phyloP scores from a whole-genome alignment of 2,888 invertebrate species.

The Lydus trimaculatus region DNA sequence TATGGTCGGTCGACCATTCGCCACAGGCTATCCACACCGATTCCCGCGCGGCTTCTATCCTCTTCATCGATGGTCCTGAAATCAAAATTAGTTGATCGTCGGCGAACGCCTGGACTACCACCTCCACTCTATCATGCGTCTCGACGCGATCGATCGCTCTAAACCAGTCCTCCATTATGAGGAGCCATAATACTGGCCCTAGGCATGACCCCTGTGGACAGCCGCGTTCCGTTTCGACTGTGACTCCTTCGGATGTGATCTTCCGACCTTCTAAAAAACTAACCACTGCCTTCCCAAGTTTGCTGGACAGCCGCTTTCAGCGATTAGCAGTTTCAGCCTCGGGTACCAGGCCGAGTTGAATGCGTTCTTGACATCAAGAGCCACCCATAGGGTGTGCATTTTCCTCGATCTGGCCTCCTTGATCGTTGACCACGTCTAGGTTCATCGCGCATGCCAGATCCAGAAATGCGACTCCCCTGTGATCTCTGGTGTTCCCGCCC shows the following conservation, averaged over 20 bases:
- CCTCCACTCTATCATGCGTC: neutral
- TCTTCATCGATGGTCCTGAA: conserved; percentile 18
- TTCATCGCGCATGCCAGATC: too few relatives aligned
- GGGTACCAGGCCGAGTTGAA: too few relatives aligned
- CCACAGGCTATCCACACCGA: conserved; percentile 24
- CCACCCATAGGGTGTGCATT: too few relatives aligned
- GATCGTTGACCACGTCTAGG: too few relatives aligned
- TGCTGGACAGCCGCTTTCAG: too few relatives aligned
- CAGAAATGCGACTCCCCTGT: too few relatives aligned
- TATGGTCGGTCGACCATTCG: conserved; percentile 20
- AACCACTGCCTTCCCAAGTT: too few relatives aligned
- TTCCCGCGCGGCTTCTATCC: conserved; percentile 25
- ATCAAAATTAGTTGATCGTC: conserved; percentile 31
- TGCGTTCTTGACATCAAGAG: too few relatives aligned
- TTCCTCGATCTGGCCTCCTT: too few relatives aligned
- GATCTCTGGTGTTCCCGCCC: conserved; percentile 28
- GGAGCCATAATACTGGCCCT: conserved; percentile 29
- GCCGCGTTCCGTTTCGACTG: conserved; percentile 13
- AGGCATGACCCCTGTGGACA: conserved; percentile 34
- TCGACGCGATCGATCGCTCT: neutral
- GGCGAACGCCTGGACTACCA: conserved; percentile 10
- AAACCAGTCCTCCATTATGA: conserved; percentile 35
- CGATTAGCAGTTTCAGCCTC: too few relatives aligned
- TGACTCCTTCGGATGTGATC: conserved; percentile 17
- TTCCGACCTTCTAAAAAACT: too few relatives aligned